A percentile compares a stretch with the other conserved stretches of the same genome.
Conservation (phyloP, 1,140 invertebrate genomes). For the Trachymyrmex cornetzi region DNA sequence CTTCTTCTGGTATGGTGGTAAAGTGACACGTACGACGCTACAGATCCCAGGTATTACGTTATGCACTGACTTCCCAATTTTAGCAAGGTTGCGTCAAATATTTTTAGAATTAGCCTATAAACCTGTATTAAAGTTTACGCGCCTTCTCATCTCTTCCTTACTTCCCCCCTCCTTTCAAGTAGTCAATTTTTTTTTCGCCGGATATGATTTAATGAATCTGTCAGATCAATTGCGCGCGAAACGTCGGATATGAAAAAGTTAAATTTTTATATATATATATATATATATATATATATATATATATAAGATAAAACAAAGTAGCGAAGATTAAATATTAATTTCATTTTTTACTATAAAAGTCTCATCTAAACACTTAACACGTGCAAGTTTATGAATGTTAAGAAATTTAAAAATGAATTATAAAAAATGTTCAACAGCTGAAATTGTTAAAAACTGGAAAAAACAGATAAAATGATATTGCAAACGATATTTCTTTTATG, state of each 20-base stretch:
- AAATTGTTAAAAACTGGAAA: not conserved
- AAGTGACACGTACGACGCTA: conserved; percentile 55
- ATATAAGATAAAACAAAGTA: no score
- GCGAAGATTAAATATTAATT: no score
- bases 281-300: no score
- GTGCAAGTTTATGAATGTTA: not conserved
- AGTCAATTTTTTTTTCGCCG: not conserved
- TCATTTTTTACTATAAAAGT: not conserved
- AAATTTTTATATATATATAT: not conserved
- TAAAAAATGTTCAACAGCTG: not conserved
- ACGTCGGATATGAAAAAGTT: not conserved
- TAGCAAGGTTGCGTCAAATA: not conserved
- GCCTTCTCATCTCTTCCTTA: not conserved
- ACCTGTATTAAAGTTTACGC: not conserved
- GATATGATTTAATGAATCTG: not conserved
- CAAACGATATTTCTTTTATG: not conserved
- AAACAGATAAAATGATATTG: not conserved
- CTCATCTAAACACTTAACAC: not conserved
- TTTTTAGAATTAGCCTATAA: conserved; percentile 16
- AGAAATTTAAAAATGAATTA: not conserved
- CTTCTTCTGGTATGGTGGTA: conserved; percentile 11
- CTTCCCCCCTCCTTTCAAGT: not conserved
- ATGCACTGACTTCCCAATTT: conserved; percentile 56
- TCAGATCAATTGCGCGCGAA: not conserved
- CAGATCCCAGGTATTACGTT: conserved; percentile 63